phyloP scores from a whole-genome alignment of 2,797 vertebrate genomes.

The Acipenser transmontanus region DNA sequence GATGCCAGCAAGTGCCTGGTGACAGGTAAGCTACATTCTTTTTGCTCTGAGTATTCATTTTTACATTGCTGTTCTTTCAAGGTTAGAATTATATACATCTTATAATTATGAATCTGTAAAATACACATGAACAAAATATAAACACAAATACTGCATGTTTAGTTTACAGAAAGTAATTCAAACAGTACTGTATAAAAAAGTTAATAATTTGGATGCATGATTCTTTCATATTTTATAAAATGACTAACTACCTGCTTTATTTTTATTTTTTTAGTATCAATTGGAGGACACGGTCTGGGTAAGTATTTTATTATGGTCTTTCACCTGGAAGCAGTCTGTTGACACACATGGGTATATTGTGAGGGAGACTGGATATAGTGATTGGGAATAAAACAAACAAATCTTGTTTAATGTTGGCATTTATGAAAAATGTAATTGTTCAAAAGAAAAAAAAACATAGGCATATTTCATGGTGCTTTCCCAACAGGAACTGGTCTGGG shows the following conservation, averaged over 20 bases:
- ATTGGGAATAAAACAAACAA: too few species aligned
- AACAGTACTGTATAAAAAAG: slow-evolving; percentile 6
- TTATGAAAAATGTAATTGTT: neutral
- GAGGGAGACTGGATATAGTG: too few species aligned
- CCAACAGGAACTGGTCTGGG: slow-evolving; percentile 76
- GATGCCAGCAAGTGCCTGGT: slow-evolving; percentile 88
- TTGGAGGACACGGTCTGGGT: slow-evolving; percentile 91
- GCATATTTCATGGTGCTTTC: neutral
- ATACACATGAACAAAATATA: too few species aligned
- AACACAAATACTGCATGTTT: neutral
- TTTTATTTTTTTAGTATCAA: slow-evolving; percentile 67
- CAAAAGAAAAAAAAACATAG: neutral
- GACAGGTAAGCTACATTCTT: slow-evolving; percentile 56
- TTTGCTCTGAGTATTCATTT: neutral
- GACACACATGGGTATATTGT: too few species aligned
- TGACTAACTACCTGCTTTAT: slow-evolving; percentile 24
- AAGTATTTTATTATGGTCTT: slow-evolving; percentile 35
- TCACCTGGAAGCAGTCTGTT: too few species aligned
- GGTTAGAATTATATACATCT: too few species aligned
- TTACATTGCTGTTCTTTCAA: neutral
- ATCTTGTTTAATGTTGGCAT: neutral
- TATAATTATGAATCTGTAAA: too few species aligned
- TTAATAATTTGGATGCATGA: slow-evolving; percentile 4
- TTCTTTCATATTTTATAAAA: neutral
- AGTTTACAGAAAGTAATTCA: neutral